Percentiles rank a stretch among this genome's conserved stretches.
Conservation (phyloP, 2,888 invertebrate genomes). For the Zele albiditarsus region DNA sequence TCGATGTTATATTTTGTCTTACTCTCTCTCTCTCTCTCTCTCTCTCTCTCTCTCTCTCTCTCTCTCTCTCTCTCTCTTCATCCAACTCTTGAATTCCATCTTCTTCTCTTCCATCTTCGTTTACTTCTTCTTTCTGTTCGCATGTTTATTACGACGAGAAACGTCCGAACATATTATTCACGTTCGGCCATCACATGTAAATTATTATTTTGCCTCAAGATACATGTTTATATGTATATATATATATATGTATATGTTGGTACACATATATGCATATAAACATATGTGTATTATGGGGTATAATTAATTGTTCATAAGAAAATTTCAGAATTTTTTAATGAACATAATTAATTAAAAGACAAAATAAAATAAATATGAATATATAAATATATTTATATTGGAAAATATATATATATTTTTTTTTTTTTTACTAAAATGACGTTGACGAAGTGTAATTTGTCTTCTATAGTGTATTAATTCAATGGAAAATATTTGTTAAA, state of each 20-base stretch:
- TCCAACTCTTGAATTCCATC: neutral
- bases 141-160: slow-evolving; percentile 28
- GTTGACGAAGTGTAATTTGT: neutral
- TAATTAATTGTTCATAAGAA: slow-evolving; percentile 8
- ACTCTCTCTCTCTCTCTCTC: slow-evolving; percentile 4
- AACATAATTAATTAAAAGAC: neutral
- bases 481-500: neutral
- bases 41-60: slow-evolving; percentile 5
- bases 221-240: neutral
- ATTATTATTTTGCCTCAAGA: slow-evolving; percentile 32
- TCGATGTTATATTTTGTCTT: slow-evolving; percentile 32
- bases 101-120: neutral
- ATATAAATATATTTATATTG: neutral
- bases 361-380: neutral
- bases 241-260: neutral
- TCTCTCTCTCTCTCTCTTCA: neutral
- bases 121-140: neutral
- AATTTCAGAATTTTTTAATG: slow-evolving; percentile 5
- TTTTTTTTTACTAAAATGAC: neutral
- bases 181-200: slow-evolving; percentile 22
- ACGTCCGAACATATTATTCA: slow-evolving; percentile 28
- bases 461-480: neutral
- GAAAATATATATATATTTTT: neutral
- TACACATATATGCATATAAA: neutral
- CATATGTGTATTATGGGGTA: neutral